Base-by-base conservation (phyloP, 2,113 vertebrate species). In the Ancistrus triradiatus region DNA sequence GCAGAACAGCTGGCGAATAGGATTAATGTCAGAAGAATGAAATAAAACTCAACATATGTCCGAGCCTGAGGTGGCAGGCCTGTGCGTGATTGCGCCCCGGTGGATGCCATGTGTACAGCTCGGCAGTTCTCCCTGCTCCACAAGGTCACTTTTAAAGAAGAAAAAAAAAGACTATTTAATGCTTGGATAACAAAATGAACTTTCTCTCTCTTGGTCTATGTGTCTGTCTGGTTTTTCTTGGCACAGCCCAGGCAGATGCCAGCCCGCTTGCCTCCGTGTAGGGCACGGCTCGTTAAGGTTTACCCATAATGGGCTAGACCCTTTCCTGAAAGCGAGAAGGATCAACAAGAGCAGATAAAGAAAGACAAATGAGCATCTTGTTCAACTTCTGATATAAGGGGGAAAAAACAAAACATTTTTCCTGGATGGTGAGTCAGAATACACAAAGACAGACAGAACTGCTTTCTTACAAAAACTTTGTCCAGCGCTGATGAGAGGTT, bases 1-100 rank as follows among this genome's bases (percentile, higher is more conserved):
- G 94, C 93, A 91, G 91, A 95, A 95, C 96, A 98, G 96, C 94
- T 98, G 96, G 94, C 94, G 92, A 94, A 93, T 90, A 93, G 93
- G 96, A 98, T 97, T 95, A 95, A 95, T 97, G 95, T 98, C 95
- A 97, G 91, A 97, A 98, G 87, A 96, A 97, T 97, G 93, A 96
- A 95, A 96, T 98, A 98, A 98, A 98, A 94, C 90, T 93, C 92
- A 98, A 94, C 96, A 98, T 98, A 98, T 98, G 96, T 96, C 94
- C 93, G 91, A 93, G 95, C 93, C 95, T 89, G 95, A 90, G 89
- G 94, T 95, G 94, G 91, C 91, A 89, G 90, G 93, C 93, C 90
- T 89, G 87, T 90, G 92, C 90, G 90, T 93, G 91, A 95, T 94
- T 93, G 92, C 93, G 95, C 94, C 94, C 93, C 91, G 89, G 93